Percentiles rank a stretch among this genome's conserved stretches.
These are phyloP conservation scores for Gallinago media DNA, from an alignment of 2,113 vertebrate species.

Conservation along the genomic window DNA sequence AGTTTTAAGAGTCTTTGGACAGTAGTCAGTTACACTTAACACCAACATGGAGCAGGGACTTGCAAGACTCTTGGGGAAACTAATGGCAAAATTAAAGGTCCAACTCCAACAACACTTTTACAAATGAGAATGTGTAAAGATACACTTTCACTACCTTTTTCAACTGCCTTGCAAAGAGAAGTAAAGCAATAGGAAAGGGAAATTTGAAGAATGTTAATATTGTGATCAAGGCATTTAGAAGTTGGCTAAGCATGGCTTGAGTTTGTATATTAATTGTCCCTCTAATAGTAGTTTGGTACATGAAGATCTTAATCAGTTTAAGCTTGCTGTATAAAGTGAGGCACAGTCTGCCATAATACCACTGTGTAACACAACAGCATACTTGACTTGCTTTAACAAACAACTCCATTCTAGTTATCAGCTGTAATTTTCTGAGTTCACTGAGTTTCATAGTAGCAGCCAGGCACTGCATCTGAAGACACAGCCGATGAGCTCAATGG, in stretches of 20 bases:
- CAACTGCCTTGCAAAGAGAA: not conserved
- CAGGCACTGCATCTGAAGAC: not conserved
- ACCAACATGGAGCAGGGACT: not conserved
- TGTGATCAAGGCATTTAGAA: not conserved
- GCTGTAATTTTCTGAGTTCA: not conserved
- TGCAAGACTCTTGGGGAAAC: not conserved
- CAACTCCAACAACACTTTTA: not conserved
- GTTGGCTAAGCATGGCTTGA: not conserved
- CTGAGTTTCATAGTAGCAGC: not conserved
- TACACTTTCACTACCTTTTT: not conserved
- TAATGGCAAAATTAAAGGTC: not conserved
- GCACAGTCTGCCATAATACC: not conserved
- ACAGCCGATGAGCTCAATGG: not conserved
- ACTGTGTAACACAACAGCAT: rapidly evolving
- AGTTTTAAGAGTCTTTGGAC: not conserved
- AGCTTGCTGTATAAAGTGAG: not conserved
- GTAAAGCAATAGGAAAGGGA: not conserved
- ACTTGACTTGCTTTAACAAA: not conserved
- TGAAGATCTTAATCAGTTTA: not conserved
- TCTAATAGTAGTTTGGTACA: not conserved
- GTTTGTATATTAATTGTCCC: not conserved
- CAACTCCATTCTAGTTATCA: not conserved
- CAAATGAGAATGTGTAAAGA: not conserved
- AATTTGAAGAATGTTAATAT: not conserved
- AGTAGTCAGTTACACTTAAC: not conserved